A percentile compares a stretch with the other conserved stretches of the same genome.
phyloP scores from a whole-genome alignment of 2,797 vertebrate genomes.

The Eulemur albifrons region DNA sequence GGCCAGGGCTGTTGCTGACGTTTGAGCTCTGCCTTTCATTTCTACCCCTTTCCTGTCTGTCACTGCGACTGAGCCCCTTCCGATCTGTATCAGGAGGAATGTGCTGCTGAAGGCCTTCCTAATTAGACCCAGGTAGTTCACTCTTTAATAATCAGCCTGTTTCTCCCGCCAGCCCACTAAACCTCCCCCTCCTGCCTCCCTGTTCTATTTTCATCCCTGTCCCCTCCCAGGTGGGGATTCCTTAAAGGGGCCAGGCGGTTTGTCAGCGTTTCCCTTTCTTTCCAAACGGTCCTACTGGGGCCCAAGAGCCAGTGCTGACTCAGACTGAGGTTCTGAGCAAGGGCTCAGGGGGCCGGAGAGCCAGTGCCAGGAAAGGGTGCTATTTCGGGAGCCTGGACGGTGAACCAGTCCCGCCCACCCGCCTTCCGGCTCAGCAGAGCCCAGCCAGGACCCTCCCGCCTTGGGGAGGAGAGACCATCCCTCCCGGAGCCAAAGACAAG shows the following conservation, averaged over 20 bases:
- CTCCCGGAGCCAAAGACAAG: background rate
- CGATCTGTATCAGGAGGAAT: background rate
- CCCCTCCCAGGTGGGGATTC: background rate
- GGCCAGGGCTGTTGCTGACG: too few relatives aligned
- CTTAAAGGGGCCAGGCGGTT: background rate
- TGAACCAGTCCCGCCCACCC: background rate
- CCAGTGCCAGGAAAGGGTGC: rapidly evolving
- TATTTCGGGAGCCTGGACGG: background rate
- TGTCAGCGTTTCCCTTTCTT: background rate
- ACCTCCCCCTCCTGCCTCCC: background rate
- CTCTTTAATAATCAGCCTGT: conserved; percentile 45
- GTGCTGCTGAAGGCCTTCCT: background rate
- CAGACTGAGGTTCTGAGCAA: background rate
- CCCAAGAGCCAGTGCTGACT: background rate
- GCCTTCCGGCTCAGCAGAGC: background rate
- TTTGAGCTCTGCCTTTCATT: background rate
- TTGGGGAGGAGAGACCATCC: background rate
- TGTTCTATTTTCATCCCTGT: conserved; percentile 32
- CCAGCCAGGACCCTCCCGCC: background rate
- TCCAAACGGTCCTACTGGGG: background rate
- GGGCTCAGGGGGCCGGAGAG: background rate
- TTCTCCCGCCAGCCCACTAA: conserved; percentile 11
- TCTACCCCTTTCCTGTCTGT: background rate
- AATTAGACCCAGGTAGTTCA: conserved; percentile 27
- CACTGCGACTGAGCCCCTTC: background rate